phyloP scores from a whole-genome alignment of 2,797 vertebrate species.

The Periophthalmus magnuspinnatus region DNA sequence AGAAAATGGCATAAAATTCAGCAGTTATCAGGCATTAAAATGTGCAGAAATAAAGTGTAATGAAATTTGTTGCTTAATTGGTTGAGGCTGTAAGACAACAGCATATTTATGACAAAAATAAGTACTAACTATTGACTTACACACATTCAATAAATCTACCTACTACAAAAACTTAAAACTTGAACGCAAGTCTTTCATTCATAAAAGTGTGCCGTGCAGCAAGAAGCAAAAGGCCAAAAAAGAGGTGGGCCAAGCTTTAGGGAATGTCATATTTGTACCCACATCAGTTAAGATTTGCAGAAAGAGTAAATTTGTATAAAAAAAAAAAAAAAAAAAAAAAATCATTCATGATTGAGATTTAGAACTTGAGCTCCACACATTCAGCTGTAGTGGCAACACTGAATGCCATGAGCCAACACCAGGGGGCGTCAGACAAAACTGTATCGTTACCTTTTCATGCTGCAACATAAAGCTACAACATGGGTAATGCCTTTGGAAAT shows the following conservation, averaged over 20 bases:
- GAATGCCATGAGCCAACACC: slow-evolving; percentile 22
- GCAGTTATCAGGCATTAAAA: slow-evolving; percentile 28
- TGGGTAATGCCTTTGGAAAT: background rate
- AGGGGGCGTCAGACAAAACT: background rate
- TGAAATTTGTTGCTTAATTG: slow-evolving; percentile 29
- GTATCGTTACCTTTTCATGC: slow-evolving; percentile 19
- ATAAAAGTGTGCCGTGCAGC: slow-evolving; percentile 65
- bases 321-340: slow-evolving; percentile 37
- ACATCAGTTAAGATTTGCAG: slow-evolving; percentile 15
- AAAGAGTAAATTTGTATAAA: slow-evolving; percentile 11
- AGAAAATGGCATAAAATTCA: slow-evolving; percentile 41
- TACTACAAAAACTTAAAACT: slow-evolving; percentile 43
- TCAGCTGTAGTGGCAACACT: slow-evolving; percentile 24
- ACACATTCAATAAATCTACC: slow-evolving; percentile 67
- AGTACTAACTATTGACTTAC: slow-evolving; percentile 38
- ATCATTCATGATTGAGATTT: slow-evolving; percentile 43
- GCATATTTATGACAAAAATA: slow-evolving; percentile 38
- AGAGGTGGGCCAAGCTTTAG: slow-evolving; percentile 29
- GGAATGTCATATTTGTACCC: slow-evolving; percentile 22
- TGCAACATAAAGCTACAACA: slow-evolving; percentile 42
- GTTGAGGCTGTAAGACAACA: slow-evolving; percentile 28
- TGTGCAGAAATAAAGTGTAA: slow-evolving; percentile 16
- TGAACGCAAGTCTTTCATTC: slow-evolving; percentile 42
- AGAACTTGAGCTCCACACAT: slow-evolving; percentile 41
- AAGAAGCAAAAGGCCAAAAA: slow-evolving; percentile 46